Percentiles rank a stretch among this genome's conserved stretches.
These are phyloP conservation scores for Agonopterix arenella DNA, from an alignment of 2,888 invertebrate genomes.

Conservation along the genomic window DNA sequence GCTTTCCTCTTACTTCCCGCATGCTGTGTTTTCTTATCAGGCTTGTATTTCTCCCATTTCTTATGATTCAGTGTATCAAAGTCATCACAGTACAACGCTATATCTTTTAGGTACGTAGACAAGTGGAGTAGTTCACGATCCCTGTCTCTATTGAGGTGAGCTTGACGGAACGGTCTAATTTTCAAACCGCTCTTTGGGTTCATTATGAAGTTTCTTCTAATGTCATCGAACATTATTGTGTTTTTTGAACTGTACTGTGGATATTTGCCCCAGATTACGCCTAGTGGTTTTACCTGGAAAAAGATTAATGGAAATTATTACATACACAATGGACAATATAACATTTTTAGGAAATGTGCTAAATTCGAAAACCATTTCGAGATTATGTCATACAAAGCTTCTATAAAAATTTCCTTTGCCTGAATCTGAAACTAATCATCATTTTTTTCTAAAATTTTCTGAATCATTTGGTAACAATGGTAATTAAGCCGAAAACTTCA, in stretches of 20 bases:
- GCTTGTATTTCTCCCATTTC: slow-evolving; percentile 91
- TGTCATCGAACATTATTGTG: slow-evolving; percentile 99
- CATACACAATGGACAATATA: no score
- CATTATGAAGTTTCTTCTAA: slow-evolving; percentile 97
- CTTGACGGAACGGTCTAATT: slow-evolving; percentile 93
- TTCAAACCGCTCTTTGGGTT: slow-evolving; percentile 95
- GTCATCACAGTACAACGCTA: slow-evolving; percentile 88
- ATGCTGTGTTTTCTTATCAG: slow-evolving; percentile 48
- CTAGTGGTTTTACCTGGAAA: slow-evolving; percentile 91
- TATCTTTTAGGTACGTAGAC: slow-evolving; percentile 88
- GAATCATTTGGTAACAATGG: no score
- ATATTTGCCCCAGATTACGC: slow-evolving; percentile 97
- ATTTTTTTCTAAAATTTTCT: no score
- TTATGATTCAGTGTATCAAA: slow-evolving; percentile 91
- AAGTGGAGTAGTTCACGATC: slow-evolving; percentile 90
- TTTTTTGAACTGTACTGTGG: slow-evolving; percentile 92
- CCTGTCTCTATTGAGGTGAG: slow-evolving; percentile 89
- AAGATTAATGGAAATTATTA: background rate
- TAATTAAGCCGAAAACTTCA: no score
- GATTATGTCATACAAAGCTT: no score
- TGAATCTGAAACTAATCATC: no score
- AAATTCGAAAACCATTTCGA: no score
- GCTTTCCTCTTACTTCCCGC: slow-evolving; percentile 67
- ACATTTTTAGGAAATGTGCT: no score
- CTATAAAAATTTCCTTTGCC: no score